phyloP scores from a whole-genome alignment of 2,113 vertebrate genomes.

The Carlito syrichta region DNA sequence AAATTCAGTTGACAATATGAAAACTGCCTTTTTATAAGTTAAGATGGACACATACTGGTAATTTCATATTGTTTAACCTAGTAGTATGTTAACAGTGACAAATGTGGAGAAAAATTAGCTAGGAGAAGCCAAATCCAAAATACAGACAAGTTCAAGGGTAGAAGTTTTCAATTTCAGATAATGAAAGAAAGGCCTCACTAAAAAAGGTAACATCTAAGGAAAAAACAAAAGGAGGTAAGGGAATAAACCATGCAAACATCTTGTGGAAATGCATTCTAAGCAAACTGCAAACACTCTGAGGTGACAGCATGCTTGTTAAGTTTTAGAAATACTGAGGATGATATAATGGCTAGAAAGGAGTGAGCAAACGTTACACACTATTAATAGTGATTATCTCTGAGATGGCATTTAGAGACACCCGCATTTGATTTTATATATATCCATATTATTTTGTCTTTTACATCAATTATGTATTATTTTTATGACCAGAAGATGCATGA shows the following conservation, averaged over 20 bases:
- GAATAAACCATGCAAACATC: neutral
- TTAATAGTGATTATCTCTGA: neutral
- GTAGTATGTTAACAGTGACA: neutral
- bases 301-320: neutral
- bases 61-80: neutral
- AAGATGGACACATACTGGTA: neutral
- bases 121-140: neutral
- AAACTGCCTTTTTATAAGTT: constrained; percentile 7
- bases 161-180: neutral
- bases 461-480: neutral
- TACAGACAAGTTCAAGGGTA: neutral
- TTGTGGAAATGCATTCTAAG: neutral
- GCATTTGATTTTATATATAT: neutral
- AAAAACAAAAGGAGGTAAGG: neutral
- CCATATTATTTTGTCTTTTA: neutral
- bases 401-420: neutral
- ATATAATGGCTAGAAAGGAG: neutral
- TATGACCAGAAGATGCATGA: neutral
- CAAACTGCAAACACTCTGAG: neutral
- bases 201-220: neutral
- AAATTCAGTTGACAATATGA: neutral
- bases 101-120: neutral
- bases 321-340: neutral
- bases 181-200: neutral
- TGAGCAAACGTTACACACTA: neutral